Base-by-base conservation (phyloP, 2,797 vertebrate species). In the Oceanodroma leucorhoa region DNA sequence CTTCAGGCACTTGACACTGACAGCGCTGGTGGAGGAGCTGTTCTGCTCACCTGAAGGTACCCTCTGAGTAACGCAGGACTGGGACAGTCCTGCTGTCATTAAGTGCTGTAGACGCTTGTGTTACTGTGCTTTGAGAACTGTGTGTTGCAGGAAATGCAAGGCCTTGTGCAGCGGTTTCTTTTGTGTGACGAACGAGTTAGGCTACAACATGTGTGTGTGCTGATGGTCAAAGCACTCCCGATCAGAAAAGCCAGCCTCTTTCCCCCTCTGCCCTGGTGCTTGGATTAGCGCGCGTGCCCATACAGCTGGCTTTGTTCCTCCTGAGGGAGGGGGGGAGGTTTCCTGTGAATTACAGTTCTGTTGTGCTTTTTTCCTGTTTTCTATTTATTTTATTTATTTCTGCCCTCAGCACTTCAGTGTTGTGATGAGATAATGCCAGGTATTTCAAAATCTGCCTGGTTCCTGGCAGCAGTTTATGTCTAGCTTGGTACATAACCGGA, bases 401-500 rank as follows among this genome's bases (percentile, higher is more conserved):
- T 64, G 72, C 51, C 41, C 62, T 38, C 26, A 45, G 55, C 38
- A 14, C 5, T 0, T 45, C 41, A 11, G 67, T 18, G 77, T 27
- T 70, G 34, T 26, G 38, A 13, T 21, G 66, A 43, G 69, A 6
- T 57, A 38, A 32, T 1, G 0, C 10, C 43, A 36, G 43, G 24
- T 36, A 23, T 64, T 78, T 79, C 38, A 27, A 29, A 57, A 17
- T 34, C 57, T 12, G 11, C 11, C 80, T 51, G 61, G 10, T 43
- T 80, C 61, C 77, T 14, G 50, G 78, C 57, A 66, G 38, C 21
- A 26, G 30, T 58, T 96, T 66, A 3, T 87, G 75, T 78, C 43
- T 65, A 8, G 10, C 23, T 41, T 26, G 6, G 64, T 46, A 5
- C 1, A 0, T 9, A 32, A 36, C 55, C 0, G 1, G 50, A 32